Conservation (phyloP, 2,797 vertebrate species). For the Sebastes taczanowskii region DNA sequence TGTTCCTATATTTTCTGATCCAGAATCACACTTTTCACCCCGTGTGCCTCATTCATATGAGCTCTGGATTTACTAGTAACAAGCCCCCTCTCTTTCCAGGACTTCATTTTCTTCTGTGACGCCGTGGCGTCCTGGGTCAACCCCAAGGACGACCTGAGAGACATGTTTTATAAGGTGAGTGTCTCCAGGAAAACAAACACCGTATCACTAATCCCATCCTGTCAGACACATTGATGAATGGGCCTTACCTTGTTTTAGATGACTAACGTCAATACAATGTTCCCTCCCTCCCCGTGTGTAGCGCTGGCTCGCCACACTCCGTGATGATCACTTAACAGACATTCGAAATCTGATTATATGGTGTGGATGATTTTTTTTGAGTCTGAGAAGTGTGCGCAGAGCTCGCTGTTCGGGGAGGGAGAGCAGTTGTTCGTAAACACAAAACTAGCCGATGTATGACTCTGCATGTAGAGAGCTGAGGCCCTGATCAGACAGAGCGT, state of each 20-base stretch:
- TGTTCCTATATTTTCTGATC: constrained; percentile 76
- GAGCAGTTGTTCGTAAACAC: neutral
- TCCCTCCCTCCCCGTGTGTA: neutral
- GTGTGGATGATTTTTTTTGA: constrained; percentile 55
- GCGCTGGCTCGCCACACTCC: constrained; percentile 18
- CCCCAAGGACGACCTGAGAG: constrained; percentile 94
- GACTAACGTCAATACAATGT: neutral
- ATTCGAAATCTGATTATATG: constrained; percentile 73
- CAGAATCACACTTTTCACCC: constrained; percentile 9
- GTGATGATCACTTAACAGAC: constrained; percentile 72
- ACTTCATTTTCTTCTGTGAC: constrained; percentile 97
- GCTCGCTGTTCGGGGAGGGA: neutral
- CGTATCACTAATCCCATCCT: neutral
- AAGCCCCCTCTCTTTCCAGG: constrained; percentile 74
- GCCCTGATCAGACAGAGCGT: too few relatives aligned
- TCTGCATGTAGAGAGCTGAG: too few relatives aligned
- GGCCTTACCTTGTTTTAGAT: neutral
- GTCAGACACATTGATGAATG: neutral
- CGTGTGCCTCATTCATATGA: neutral
- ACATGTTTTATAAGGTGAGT: constrained; percentile 97
- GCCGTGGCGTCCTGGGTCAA: constrained; percentile 96
- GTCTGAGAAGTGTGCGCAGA: constrained; percentile 63
- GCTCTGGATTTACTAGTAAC: neutral
- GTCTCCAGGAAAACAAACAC: neutral
- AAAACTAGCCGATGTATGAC: neutral